A percentile compares a stretch with the other conserved stretches of the same genome.
phyloP scores from a whole-genome alignment of 2,797 vertebrate species.

The Gymnopithys bicolor region DNA sequence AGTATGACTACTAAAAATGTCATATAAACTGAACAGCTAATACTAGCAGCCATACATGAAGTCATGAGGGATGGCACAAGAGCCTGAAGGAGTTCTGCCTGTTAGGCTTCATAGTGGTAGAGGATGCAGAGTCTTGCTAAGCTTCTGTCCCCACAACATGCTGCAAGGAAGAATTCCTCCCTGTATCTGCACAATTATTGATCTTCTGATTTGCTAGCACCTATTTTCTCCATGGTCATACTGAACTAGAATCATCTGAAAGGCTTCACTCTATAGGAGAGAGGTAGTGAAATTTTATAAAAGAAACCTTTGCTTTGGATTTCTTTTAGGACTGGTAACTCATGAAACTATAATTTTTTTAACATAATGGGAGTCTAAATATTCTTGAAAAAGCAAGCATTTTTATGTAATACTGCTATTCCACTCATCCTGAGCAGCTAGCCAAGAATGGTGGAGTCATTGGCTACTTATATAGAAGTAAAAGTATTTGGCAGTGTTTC shows the following conservation, averaged over 20 bases:
- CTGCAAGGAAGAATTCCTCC: neutral
- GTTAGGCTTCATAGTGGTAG: too few relatives aligned
- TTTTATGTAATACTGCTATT: neutral
- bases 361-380: neutral
- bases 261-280: neutral
- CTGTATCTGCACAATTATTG: neutral
- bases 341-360: neutral
- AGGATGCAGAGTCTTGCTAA: neutral
- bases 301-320: neutral
- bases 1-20: neutral
- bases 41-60: neutral
- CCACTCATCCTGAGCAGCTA: neutral
- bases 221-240: accelerated
- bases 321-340: neutral
- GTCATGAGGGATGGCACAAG: neutral
- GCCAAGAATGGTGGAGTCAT: neutral
- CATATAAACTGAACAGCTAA: neutral
- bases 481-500: neutral
- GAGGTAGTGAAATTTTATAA: neutral
- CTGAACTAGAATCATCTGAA: neutral
- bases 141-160: neutral
- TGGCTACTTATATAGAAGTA: neutral
- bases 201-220: neutral
- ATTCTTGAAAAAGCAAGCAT: neutral
- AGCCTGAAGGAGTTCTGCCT: neutral